Evolutionary conservation across 1,140 invertebrate species (phyloP), one percentile per base, ranked within the genome.

Genomic region (Pachypsylla venusta): DNA sequence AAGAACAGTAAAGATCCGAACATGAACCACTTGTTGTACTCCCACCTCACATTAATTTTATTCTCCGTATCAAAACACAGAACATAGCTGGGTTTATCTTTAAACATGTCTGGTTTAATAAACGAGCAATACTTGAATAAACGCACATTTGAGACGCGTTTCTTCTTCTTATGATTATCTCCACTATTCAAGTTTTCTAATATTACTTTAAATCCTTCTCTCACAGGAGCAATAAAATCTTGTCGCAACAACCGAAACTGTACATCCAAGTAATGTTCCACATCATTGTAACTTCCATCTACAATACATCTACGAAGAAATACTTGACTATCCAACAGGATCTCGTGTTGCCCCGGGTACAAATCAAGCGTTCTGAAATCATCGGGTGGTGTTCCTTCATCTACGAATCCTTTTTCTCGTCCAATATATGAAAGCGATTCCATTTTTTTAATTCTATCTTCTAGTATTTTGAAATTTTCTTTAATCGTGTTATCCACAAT

Each of bases 201-300:
- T 61, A 69, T 73, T 24, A 66, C 65, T 69, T 70, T 55, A 67
- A 82, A 73, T 54, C 77, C 78, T 53, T 74, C 72, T 5, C 79
- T 64, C 35, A 85, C 64, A 1, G 82, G 81, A 1, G 68, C 66
- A 35, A 79, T 72, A 70, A 83, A 84, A 70, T 91, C 87, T 72
- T 90, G 85, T 12, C 83, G 68, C 20, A 91, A 68, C 1, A 89
- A 70, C 12, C 83, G 70, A 66, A 85, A 87, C 64, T 91, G 87
- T 0, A 82, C 75, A 65, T 88, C 84, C 12, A 92, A 69, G 67
- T 92, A 92, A 63, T 87, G 79, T 25, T 84, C 74, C 0, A 79
- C 71, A 67, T 76, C 70, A 4, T 70, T 63, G 68, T 85, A 89
- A 0, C 70, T 65, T 1, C 82, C 83, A 26, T 76, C 63, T 0